Evolutionary conservation across 1,140 invertebrate species (phyloP).

Genomic region (Trichoplusia ni): DNA sequence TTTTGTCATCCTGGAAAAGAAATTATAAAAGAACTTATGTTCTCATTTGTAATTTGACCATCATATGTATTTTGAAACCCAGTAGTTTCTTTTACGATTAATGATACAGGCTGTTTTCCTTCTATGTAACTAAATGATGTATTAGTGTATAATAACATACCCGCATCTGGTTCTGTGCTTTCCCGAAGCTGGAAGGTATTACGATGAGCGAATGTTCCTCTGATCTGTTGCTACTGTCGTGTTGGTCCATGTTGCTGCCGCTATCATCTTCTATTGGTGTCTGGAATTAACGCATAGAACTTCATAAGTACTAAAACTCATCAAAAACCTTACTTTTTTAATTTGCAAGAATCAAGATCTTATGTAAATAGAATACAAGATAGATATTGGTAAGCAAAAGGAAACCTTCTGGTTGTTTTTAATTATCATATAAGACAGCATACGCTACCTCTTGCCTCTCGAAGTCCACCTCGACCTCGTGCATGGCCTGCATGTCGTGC

Average conservation of each 20-base stretch:
- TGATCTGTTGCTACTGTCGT: constrained; percentile 23
- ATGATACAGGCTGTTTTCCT: too few species aligned
- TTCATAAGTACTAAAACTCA: background rate
- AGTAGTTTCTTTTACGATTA: too few species aligned
- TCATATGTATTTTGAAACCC: too few species aligned
- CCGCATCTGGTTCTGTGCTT: constrained; percentile 29
- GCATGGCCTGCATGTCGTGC: background rate
- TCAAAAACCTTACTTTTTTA: too few species aligned
- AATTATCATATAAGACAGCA: background rate
- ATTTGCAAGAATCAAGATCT: too few species aligned
- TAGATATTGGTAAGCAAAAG: too few species aligned
- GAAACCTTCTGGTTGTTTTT: too few species aligned
- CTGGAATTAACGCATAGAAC: constrained; percentile 33
- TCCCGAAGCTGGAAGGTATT: constrained; percentile 52
- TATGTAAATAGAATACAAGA: too few species aligned
- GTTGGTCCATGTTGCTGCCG: constrained; percentile 38
- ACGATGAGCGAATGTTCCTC: constrained; percentile 62
- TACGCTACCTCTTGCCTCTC: constrained; percentile 38
- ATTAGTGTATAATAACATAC: constrained; percentile 13
- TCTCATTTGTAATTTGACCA: too few species aligned
- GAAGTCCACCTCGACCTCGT: constrained; percentile 46
- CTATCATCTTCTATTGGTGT: constrained; percentile 39
- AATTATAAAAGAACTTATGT: background rate
- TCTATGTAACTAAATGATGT: background rate
- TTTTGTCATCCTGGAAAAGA: constrained; percentile 41